phyloP scores from a whole-genome alignment of 2,797 vertebrate genomes.

The Sebastes minor region DNA sequence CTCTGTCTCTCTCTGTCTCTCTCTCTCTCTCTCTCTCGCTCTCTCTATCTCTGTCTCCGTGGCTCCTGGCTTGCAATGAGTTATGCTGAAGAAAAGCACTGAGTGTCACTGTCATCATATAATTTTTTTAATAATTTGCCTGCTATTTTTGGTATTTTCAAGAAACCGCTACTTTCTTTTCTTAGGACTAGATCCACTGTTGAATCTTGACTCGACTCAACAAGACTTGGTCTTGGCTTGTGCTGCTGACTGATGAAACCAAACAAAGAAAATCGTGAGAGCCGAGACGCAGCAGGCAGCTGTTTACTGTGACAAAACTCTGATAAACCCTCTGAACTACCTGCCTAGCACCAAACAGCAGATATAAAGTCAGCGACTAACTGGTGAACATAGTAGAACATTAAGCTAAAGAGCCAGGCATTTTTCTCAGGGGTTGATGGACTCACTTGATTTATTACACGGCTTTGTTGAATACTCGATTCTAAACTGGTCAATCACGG shows the following conservation, averaged over 20 bases:
- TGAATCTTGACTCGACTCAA: background rate
- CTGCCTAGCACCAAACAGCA: background rate
- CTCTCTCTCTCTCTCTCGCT: background rate
- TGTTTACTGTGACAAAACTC: background rate
- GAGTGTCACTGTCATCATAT: conserved; percentile 14
- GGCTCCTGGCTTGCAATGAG: conserved; percentile 27
- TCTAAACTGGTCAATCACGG: too few species aligned
- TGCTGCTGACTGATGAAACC: background rate
- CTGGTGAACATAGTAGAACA: background rate
- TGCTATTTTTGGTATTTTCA: conserved; percentile 27
- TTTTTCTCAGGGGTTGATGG: background rate
- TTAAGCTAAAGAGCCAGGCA: background rate
- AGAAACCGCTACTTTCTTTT: background rate
- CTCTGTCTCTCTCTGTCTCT: background rate
- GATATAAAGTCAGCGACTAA: background rate
- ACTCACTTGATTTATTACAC: too few species aligned
- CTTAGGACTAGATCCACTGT: background rate
- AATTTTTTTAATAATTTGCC: conserved; percentile 9
- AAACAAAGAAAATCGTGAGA: background rate
- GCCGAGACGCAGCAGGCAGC: background rate
- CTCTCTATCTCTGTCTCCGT: background rate
- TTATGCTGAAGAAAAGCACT: conserved; percentile 31
- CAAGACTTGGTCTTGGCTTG: background rate
- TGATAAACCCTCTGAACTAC: background rate
- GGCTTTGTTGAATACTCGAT: too few species aligned